Base-by-base conservation (phyloP, 2,113 vertebrate species). In the Myiozetetes cayanensis region DNA sequence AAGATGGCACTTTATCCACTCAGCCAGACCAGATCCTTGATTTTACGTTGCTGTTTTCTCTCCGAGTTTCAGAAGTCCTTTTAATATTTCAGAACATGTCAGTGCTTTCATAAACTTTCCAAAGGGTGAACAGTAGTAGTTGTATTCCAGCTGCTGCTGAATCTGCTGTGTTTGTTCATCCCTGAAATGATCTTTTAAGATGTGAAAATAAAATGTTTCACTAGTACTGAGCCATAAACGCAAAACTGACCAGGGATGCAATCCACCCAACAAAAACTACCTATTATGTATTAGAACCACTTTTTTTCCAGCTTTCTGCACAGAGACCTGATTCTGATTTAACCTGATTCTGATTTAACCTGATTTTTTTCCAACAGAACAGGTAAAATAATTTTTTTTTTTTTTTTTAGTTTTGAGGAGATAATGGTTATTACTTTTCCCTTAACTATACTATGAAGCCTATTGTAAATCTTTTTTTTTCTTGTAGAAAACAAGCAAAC, bases 131-230 rank as follows among this genome's bases (percentile, higher is more conserved):
- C 94, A 96, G 96, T 95, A 94, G 95, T 95, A 94, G 90, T 19
- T 91, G 92, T 95, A 96, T 96, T 97, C 96, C 95, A 97, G 94
- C 96, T 97, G 96, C 79, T 94, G 90, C 96, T 96, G 94, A 96
- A 95, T 96, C 91, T 93, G 79, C 92, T 96, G 95, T 97, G 96
- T 97, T 97, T 97, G 96, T 95, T 97, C 96, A 97, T 94, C 93
- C 96, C 93, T 97, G 96, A 97, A 97, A 97, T 97, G 94, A 97
- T 97, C 94, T 97, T 96, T 96, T 95, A 97, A 97, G 95, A 97
- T 95, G 96, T 97, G 95, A 97, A 97, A 97, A 96, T 97, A 96
- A 96, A 96, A 96, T 95, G 92, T 96, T 96, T 95, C 94, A 93
- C 90, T 90, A 91, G 93, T 90, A 90, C 87, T 91, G 94, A 97